A percentile compares a stretch with the other conserved stretches of the same genome.
Evolutionary conservation across 1,140 invertebrate species (phyloP).

Genomic region (Aphelinus certus): DNA sequence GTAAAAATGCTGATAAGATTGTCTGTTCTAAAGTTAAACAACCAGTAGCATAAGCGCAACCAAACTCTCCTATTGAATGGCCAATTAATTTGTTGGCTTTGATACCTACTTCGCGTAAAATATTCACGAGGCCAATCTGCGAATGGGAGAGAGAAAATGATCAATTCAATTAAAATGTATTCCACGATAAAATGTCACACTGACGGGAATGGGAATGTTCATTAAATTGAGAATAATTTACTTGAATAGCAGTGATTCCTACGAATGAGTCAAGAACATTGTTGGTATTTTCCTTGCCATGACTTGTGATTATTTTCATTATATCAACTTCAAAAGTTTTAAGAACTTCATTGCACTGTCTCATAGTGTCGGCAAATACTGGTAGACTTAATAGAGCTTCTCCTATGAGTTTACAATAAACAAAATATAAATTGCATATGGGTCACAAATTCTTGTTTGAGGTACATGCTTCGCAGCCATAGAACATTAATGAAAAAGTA

Average conservation of each 20-base stretch:
- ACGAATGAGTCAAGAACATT: conserved; percentile 64
- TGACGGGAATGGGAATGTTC: too few species aligned
- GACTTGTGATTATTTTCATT: conserved; percentile 68
- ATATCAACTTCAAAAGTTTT: conserved; percentile 68
- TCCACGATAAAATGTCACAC: too few species aligned
- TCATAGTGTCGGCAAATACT: neutral
- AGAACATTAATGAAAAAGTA: too few species aligned
- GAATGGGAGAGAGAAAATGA: neutral
- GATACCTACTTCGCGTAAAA: conserved; percentile 73
- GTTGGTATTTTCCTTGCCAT: conserved; percentile 66
- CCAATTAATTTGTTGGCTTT: conserved; percentile 80
- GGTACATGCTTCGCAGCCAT: too few species aligned
- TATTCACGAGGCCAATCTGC: conserved; percentile 79
- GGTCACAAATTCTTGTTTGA: too few species aligned
- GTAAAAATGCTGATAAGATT: conserved; percentile 81
- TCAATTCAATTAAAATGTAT: too few species aligned
- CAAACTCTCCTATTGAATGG: conserved; percentile 83
- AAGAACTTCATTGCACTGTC: neutral
- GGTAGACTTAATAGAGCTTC: neutral
- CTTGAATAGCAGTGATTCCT: conserved; percentile 57
- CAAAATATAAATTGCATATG: too few species aligned
- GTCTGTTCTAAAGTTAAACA: conserved; percentile 83
- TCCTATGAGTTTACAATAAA: conserved; percentile 44
- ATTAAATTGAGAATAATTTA: conserved; percentile 57
- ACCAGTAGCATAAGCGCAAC: conserved; percentile 63